Evolutionary conservation across 37 sponge, comb jelly and placozoan genomes (phyloP).

Genomic region (Cladorhizidae sp.): DNA sequence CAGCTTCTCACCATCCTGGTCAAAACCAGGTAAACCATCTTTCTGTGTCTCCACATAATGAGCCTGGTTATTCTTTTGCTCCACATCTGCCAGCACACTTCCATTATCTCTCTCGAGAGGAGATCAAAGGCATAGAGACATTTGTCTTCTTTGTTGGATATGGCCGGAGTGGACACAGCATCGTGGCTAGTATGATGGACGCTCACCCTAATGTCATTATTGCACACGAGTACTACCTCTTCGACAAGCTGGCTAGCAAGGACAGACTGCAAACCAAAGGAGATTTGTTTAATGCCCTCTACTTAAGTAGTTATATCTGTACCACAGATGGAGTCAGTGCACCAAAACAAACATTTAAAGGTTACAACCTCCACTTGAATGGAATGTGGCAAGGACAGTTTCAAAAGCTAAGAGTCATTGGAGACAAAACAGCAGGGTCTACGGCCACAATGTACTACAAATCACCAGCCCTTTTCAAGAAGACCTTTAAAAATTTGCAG

Average conservation of each 20-base stretch:
- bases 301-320: slow-evolving; percentile 20
- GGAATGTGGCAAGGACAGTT: slow-evolving; percentile 56
- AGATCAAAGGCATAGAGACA: slow-evolving; percentile 26
- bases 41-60: no score
- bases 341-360: slow-evolving; percentile 14
- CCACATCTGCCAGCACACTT: slow-evolving; percentile 11
- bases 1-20: not conserved
- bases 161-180: slow-evolving; percentile 65
- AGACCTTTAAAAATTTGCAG: not conserved
- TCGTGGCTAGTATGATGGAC: slow-evolving; percentile 56
- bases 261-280: not conserved
- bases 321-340: slow-evolving; percentile 14
- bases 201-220: slow-evolving; percentile 66
- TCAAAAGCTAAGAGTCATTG: slow-evolving; percentile 34
- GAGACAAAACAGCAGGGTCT: slow-evolving; percentile 47
- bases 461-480: not conserved
- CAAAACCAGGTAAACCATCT: not conserved
- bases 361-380: slow-evolving; percentile 29
- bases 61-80: not conserved
- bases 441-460: slow-evolving; percentile 19
- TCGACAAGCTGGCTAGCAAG: not conserved
- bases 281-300: slow-evolving; percentile 29
- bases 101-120: not conserved
- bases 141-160: slow-evolving; percentile 64
- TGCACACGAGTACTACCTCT: slow-evolving; percentile 55